These are phyloP conservation scores for Lasioglossum albipes DNA, from an alignment of 1,140 invertebrate species.

Conservation along the genomic window DNA sequence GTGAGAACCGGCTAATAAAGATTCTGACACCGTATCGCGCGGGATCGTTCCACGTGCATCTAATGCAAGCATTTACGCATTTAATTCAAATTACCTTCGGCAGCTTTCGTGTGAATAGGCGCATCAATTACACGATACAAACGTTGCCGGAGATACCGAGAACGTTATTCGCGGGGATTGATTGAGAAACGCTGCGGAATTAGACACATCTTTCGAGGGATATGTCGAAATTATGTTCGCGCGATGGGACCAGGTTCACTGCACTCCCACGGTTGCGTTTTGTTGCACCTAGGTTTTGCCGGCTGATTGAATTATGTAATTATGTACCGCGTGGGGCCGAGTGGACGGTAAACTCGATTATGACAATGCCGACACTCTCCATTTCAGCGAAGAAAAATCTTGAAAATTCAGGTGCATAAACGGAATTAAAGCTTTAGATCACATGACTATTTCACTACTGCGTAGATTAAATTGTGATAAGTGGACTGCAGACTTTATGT, in stretches of 20 bases:
- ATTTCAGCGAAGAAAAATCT: no score
- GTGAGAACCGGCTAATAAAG: not conserved
- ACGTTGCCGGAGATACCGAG: not conserved
- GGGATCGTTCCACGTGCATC: not conserved
- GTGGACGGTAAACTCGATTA: conserved; percentile 25
- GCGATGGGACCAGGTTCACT: conserved; percentile 5
- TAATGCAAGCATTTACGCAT: not conserved
- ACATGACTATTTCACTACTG: no score
- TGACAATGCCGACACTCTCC: not conserved
- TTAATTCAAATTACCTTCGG: not conserved
- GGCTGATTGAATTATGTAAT: conserved; percentile 52
- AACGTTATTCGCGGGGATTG: not conserved
- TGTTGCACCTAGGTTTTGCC: conserved; percentile 28
- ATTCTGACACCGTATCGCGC: no score
- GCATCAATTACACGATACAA: conserved; percentile 9
- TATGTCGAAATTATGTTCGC: conserved; percentile 27
- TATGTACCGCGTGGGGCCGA: conserved; percentile 10
- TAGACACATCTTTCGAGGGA: conserved; percentile 33
- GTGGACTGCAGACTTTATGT: no score
- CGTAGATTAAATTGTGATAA: no score
- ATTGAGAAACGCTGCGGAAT: conserved; percentile 31
- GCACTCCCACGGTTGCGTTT: conserved; percentile 43
- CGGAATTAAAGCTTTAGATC: no score
- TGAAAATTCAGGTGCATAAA: no score
- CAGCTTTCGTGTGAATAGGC: not conserved